A percentile compares a stretch with the other conserved stretches of the same genome.
Conservation (phyloP, 2,797 vertebrate species). For the Bovichtus variegatus region DNA sequence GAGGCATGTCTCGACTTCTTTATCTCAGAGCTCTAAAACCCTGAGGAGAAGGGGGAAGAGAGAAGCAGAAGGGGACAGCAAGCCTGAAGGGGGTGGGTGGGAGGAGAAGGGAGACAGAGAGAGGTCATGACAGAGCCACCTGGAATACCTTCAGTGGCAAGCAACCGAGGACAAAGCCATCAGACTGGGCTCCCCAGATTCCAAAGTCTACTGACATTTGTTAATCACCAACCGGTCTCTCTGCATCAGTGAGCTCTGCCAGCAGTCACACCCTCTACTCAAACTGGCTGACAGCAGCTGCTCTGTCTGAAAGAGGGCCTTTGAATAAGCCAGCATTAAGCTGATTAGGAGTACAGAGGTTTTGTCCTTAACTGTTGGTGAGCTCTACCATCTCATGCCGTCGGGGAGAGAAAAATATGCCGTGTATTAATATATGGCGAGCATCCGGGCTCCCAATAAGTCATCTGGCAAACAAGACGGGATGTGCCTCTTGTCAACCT, state of each 20-base stretch:
- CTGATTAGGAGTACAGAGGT: constrained; percentile 86
- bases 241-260: constrained; percentile 93
- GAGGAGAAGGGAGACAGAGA: constrained; percentile 60
- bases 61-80: constrained; percentile 46
- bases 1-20: constrained; percentile 86
- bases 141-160: constrained; percentile 87
- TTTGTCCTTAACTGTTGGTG: constrained; percentile 84
- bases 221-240: constrained; percentile 99
- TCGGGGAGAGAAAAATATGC: constrained; percentile 41
- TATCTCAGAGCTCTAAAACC: constrained; percentile 79
- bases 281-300: constrained; percentile 92
- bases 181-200: constrained; percentile 92
- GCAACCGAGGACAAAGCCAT: constrained; percentile 90
- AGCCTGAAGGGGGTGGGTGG: constrained; percentile 48
- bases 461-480: constrained; percentile 62
- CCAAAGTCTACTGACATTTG: constrained; percentile 99
- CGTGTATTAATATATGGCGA: constrained; percentile 42
- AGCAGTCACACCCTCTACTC: constrained; percentile 94
- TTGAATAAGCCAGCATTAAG: constrained; percentile 89
- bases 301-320: constrained; percentile 94
- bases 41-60: constrained; percentile 53
- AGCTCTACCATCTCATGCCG: constrained; percentile 73
- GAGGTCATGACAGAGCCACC: constrained; percentile 86
- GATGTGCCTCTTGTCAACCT: constrained; percentile 68
- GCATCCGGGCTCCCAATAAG: constrained; percentile 45